phyloP scores from a whole-genome alignment of 2,113 vertebrate genomes.

The Centropus bengalensis region DNA sequence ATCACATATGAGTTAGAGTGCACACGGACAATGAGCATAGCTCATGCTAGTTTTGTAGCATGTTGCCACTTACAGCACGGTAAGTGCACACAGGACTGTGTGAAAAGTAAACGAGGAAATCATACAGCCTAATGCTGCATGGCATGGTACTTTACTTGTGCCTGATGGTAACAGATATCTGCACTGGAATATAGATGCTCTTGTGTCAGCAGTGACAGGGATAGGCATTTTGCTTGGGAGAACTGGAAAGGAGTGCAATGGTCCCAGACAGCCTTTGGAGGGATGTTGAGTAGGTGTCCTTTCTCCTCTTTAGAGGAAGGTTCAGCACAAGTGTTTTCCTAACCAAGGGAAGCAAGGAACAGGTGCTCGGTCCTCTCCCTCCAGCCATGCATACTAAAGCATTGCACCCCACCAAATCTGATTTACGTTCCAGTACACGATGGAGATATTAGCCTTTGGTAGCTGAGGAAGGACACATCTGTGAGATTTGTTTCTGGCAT shows the following conservation, averaged over 20 bases:
- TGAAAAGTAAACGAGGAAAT: background rate
- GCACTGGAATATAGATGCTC: background rate
- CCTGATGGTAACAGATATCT: background rate
- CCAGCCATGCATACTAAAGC: background rate
- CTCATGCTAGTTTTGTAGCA: background rate
- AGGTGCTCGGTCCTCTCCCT: background rate
- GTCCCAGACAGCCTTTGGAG: background rate
- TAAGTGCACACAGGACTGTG: background rate
- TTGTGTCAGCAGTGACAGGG: fast-evolving
- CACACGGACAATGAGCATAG: background rate
- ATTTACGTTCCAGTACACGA: background rate
- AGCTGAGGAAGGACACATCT: background rate
- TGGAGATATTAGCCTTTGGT: background rate
- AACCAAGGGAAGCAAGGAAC: background rate
- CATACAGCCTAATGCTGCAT: background rate
- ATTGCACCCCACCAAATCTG: background rate
- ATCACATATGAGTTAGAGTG: background rate
- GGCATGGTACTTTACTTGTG: background rate
- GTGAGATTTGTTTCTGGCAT: fast-evolving
- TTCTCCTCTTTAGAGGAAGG: background rate
- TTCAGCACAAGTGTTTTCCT: background rate
- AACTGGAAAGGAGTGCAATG: background rate
- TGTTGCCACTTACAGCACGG: background rate
- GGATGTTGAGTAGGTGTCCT: background rate
- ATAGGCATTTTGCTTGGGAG: background rate